Base-by-base conservation (phyloP, 1,140 invertebrate species). In the Drosophila lowei region DNA sequence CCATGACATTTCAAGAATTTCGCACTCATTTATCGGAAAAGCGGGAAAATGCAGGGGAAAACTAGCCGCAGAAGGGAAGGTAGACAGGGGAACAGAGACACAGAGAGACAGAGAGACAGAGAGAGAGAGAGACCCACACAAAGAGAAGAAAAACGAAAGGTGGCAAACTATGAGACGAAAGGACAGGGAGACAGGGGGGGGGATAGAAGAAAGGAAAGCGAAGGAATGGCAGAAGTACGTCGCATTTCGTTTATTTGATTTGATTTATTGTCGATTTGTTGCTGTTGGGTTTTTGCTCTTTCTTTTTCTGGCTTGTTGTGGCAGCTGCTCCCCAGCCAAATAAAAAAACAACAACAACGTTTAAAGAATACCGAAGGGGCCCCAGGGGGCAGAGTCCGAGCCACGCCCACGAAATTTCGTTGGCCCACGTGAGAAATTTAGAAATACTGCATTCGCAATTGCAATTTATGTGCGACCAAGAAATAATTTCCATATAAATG, bases 1-100 rank as follows among this genome's bases (percentile, higher is more conserved):
- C 80, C 80, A 72, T 85, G 80, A 84, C 80, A 84, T 84, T 84
- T 85, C 49, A 64, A 77, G 81, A 85, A 85, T 80, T 84, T 84
- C 76, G 67, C 77, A 84, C 77, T 76, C 76, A 67, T 79, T 76
- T 65, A 71, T 60, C 74, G 41, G 57, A 21, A 38, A 38, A 38
- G 34, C 34, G 23, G 53, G 23, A 41, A 60, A 63, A 23, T 3
- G 34, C 9, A 21, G n/a, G 7, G n/a, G 15, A 54, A 38, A 38
- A 62, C 8, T 13, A 46, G 9, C 46, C 61, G 16, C 63, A 60
- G 41, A 30, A 64, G 18, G 21, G 25, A 30, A 30, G 23, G 15
- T 18, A 63, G 61, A 18, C 18, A 18, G 18, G 18, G 13, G 25
- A 13, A 16, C 30, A 46, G 53, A 34, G 42, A 30, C 9, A 6